Conservation (phyloP, 2,113 vertebrate genomes). For the Hepsetus odoe region DNA sequence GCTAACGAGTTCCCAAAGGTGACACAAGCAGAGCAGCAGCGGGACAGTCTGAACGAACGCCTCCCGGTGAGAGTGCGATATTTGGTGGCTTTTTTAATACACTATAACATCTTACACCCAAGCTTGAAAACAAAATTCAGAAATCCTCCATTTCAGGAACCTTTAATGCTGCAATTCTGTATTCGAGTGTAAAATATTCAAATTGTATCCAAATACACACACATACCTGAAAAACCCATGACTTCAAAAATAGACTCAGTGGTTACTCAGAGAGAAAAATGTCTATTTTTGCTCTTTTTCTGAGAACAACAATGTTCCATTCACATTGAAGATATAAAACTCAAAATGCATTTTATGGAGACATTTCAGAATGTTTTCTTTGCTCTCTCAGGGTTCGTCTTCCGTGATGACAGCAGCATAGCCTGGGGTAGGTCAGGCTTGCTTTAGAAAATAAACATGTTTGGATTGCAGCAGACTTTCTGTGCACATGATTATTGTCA, state of each 20-base stretch:
- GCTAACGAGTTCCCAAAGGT: conserved; percentile 50
- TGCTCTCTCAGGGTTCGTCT: neutral
- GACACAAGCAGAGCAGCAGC: neutral
- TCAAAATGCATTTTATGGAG: conserved; percentile 21
- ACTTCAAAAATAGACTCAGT: too few relatives aligned
- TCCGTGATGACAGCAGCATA: conserved; percentile 29
- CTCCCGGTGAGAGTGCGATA: neutral
- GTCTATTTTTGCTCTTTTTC: neutral
- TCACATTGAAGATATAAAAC: conserved; percentile 11
- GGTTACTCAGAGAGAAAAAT: neutral
- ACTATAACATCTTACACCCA: neutral
- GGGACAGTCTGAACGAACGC: neutral
- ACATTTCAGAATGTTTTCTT: conserved; percentile 14
- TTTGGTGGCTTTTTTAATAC: neutral
- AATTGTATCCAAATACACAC: neutral
- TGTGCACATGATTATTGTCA: neutral
- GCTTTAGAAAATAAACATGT: conserved; percentile 28
- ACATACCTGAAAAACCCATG: neutral
- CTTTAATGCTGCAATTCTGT: neutral
- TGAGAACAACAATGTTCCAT: neutral
- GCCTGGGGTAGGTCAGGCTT: conserved; percentile 17
- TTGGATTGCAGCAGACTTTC: conserved; percentile 31
- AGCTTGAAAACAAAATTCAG: conserved; percentile 4
- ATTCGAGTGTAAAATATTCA: neutral
- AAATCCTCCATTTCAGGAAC: neutral